phyloP scores from a whole-genome alignment of 2,797 vertebrate species.

The Harpagifer antarcticus region DNA sequence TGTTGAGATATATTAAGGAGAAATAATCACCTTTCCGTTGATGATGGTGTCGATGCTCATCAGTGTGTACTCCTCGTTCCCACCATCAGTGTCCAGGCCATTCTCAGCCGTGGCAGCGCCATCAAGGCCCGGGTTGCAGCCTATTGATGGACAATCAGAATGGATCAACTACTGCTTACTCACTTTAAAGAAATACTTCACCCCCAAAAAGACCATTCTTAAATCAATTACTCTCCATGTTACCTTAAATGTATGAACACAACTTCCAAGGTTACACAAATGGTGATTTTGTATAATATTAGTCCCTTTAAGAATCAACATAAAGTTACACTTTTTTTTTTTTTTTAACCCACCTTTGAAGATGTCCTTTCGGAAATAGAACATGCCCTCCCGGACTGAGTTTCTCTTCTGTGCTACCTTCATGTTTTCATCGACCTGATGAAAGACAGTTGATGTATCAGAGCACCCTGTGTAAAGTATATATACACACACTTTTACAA shows the following conservation, averaged over 20 bases:
- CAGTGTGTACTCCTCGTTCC: slow-evolving; percentile 89
- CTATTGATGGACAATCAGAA: slow-evolving; percentile 70
- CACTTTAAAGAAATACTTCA: neutral
- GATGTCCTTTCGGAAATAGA: slow-evolving; percentile 98
- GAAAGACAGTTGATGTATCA: slow-evolving; percentile 28
- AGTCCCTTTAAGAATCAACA: neutral
- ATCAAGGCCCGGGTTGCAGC: slow-evolving; percentile 90
- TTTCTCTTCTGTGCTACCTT: slow-evolving; percentile 96
- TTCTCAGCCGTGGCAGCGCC: slow-evolving; percentile 86
- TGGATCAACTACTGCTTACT: neutral
- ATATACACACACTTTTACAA: neutral
- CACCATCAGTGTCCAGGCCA: slow-evolving; percentile 78
- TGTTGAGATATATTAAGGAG: neutral
- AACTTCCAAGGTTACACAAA: too few species aligned
- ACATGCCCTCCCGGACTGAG: slow-evolving; percentile 93
- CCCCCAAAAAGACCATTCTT: too few species aligned
- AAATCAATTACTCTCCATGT: too few species aligned
- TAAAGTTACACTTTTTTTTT: neutral
- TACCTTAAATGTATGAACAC: too few species aligned
- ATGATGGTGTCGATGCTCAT: slow-evolving; percentile 99
- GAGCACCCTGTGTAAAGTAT: neutral
- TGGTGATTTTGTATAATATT: too few species aligned
- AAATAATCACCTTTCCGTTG: slow-evolving; percentile 92
- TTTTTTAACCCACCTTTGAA: slow-evolving; percentile 90
- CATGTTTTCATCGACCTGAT: slow-evolving; percentile 98